Evolutionary conservation across 2,113 vertebrate genomes (phyloP).

Genomic region (Psilopsiagon aymara): DNA sequence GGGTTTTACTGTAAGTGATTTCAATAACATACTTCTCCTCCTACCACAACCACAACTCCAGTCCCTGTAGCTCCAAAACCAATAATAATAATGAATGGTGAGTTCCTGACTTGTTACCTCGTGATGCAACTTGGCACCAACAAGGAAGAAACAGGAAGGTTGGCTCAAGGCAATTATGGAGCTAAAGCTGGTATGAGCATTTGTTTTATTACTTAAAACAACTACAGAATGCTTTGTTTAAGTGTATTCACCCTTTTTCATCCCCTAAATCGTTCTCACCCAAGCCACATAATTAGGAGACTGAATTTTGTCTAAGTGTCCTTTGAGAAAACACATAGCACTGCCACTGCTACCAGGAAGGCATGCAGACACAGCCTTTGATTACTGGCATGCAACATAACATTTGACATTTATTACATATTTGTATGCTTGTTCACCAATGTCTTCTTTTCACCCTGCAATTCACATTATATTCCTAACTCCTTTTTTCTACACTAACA

Average conservation of each 20-base stretch:
- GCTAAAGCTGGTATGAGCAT: background rate
- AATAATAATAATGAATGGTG: conserved; percentile 14
- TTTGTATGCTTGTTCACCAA: background rate
- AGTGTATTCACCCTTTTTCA: background rate
- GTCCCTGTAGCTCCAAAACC: conserved; percentile 39
- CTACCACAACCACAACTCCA: conserved; percentile 27
- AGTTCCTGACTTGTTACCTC: conserved; percentile 20
- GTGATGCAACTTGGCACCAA: conserved; percentile 13
- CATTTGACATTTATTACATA: background rate
- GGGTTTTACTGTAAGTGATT: conserved; percentile 61
- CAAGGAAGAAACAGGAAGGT: conserved; percentile 15
- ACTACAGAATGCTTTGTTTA: background rate
- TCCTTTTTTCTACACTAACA: background rate
- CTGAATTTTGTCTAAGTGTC: background rate
- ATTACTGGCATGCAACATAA: background rate
- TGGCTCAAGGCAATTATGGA: background rate
- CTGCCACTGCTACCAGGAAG: background rate
- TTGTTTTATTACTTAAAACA: conserved; percentile 2
- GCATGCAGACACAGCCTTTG: background rate
- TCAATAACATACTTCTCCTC: conserved; percentile 14
- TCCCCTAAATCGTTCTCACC: background rate
- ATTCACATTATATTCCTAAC: background rate
- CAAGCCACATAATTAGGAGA: background rate
- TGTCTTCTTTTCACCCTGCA: background rate
- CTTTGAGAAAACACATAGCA: background rate